A percentile compares a stretch with the other conserved stretches of the same genome.
phyloP scores from a whole-genome alignment of 2,888 invertebrate species.

The Eilema depressum region DNA sequence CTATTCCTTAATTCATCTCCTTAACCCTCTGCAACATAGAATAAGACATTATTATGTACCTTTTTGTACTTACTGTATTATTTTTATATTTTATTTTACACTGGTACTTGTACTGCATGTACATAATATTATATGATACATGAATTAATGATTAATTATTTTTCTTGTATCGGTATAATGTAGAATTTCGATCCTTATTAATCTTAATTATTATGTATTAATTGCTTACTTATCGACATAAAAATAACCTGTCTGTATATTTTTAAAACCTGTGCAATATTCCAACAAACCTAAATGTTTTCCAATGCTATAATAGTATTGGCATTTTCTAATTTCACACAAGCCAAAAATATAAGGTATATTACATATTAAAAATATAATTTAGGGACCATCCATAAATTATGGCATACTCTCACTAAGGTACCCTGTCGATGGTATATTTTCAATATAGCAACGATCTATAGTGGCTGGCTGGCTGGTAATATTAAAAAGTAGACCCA shows the following conservation, averaged over 20 bases:
- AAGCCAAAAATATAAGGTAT: background rate
- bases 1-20: constrained; percentile 81
- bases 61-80: constrained; percentile 27
- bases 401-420: too few species aligned
- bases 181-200: background rate
- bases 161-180: background rate
- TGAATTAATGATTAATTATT: background rate
- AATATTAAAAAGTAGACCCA: too few species aligned
- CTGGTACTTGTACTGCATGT: background rate
- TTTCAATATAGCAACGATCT: too few species aligned
- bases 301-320: too few species aligned
- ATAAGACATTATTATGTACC: constrained; percentile 32
- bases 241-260: background rate
- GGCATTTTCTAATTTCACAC: too few species aligned
- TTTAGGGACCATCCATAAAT: too few species aligned
- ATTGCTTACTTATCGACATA: background rate
- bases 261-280: background rate
- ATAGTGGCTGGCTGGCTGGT: too few species aligned
- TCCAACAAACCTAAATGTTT: too few species aligned
- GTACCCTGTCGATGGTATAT: too few species aligned
- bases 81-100: constrained; percentile 24
- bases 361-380: too few species aligned
- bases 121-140: constrained; percentile 1
- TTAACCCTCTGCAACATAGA: constrained; percentile 61
- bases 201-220: background rate